Evolutionary conservation across 1,140 invertebrate species (phyloP), one percentile per base, ranked within the genome.

Genomic region (Drosophila sturtevanti): DNA sequence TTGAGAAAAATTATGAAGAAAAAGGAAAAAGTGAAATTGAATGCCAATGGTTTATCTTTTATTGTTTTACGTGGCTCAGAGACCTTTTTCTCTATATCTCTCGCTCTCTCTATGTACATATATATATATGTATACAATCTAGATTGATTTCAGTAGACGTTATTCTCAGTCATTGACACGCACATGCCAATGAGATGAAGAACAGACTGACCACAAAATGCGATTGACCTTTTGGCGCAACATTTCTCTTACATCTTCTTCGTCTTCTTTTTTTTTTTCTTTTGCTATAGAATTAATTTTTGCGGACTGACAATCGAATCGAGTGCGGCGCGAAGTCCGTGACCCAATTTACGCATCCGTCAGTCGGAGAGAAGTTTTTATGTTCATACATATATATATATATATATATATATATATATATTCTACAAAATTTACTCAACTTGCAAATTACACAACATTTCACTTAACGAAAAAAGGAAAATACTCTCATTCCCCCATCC

Each of bases 381-480:
- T 31, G 27, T 31, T 31, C n/a, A n/a, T n/a, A n/a, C n/a, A 0
- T 7, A 31, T 31, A 31, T 31, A 31, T 4, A 31, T 31, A 7
- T 31, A 31, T 6, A 31, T 31, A 31, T 31, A 6, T 31, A 31
- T 31, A 31, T 48, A 48, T 48, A 9, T 44, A 7, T 18, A 16
- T 51, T 56, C 27, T 59, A 64, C 14, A 27, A 27, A 62, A 69
- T 72, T 74, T 58, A 35, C 69, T 63, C 71, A 70, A 77, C 73
- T 77, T 77, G 66, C 74, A 77, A 77, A 77, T 77, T 66, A 77
- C 74, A 77, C 73, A 77, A 77, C 61, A 77, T 77, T 77, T 77
- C 61, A 77, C 73, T 77, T 77, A 77, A 56, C 37, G n/a, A 62
- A 24, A 41, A 55, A 51, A 54, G 22, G 7, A 16, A 44, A 61